Conservation (phyloP, 1,140 invertebrate genomes). For the Idris sp. region DNA sequence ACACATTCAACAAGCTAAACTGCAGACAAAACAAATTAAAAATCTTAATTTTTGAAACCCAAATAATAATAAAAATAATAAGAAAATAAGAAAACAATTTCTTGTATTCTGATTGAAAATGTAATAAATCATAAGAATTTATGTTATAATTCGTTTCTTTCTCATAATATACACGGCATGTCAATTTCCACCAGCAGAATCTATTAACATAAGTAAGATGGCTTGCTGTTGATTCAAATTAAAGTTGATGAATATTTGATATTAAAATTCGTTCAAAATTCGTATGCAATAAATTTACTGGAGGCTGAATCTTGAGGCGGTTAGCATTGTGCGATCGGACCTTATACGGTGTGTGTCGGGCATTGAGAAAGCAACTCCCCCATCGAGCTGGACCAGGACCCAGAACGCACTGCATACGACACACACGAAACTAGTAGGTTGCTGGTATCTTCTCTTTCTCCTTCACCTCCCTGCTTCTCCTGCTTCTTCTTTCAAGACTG, state of each 20-base stretch:
- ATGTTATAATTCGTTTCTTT: no score
- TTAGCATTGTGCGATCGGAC: constrained; percentile 50
- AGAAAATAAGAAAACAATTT: no score
- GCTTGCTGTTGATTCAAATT: constrained; percentile 20
- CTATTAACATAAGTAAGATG: constrained; percentile 3
- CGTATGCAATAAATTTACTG: constrained; percentile 40
- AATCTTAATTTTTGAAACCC: no score
- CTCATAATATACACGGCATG: no score
- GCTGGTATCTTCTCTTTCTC: constrained; percentile 26
- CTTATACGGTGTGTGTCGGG: constrained; percentile 57
- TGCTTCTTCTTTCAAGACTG: constrained; percentile 30
- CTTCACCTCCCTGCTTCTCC: constrained; percentile 6
- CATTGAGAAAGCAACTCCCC: constrained; percentile 53
- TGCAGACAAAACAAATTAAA: no score
- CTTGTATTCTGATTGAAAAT: no score
- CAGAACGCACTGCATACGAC: constrained; percentile 51
- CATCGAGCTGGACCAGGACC: constrained; percentile 39
- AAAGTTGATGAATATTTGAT: constrained; percentile 46
- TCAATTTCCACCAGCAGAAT: not conserved
- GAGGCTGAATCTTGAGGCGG: constrained; percentile 34
- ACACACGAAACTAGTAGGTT: constrained; percentile 55
- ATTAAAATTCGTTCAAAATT: constrained; percentile 50
- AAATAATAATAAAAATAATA: no score
- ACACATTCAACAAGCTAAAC: no score
- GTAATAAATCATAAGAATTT: no score